These are phyloP conservation scores for Mobula hypostoma DNA, from an alignment of 2,113 vertebrate species.

Conservation along the genomic window DNA sequence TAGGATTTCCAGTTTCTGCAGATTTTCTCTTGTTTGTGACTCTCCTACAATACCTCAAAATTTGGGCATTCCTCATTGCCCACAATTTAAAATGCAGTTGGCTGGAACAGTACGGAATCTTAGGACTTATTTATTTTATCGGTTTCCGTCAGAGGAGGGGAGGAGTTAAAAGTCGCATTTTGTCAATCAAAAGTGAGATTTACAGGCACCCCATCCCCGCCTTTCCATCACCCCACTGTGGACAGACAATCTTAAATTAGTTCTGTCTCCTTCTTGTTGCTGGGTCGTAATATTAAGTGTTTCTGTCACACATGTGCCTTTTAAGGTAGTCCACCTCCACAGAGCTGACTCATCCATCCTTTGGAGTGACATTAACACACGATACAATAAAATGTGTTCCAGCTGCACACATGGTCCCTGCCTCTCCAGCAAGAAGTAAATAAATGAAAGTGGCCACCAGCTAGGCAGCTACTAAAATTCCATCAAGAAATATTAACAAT, in stretches of 20 bases:
- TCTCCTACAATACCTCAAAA: too few relatives aligned
- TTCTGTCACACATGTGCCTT: conserved; percentile 16
- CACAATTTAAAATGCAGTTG: neutral
- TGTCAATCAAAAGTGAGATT: neutral
- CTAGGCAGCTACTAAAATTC: conserved; percentile 28
- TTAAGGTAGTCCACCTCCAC: conserved; percentile 10
- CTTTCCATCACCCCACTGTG: neutral
- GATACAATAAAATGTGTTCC: conserved; percentile 17
- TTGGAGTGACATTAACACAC: conserved; percentile 7
- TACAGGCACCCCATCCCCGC: neutral
- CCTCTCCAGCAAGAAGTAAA: neutral
- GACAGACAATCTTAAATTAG: neutral
- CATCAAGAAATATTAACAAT: conserved; percentile 32
- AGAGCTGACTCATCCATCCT: conserved; percentile 21
- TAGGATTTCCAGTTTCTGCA: too few relatives aligned
- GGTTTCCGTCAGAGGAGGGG: neutral
- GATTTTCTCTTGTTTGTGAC: too few relatives aligned
- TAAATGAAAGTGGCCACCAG: conserved; percentile 34
- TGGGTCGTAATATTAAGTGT: conserved; percentile 10
- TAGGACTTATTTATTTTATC: too few relatives aligned
- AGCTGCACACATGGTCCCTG: neutral
- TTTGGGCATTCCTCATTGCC: neutral
- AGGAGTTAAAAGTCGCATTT: neutral
- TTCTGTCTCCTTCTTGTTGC: conserved; percentile 28
- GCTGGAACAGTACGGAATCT: neutral